These are phyloP conservation scores for Pseudois nayaur DNA, from an alignment of 2,113 vertebrate species.

Conservation along the genomic window DNA sequence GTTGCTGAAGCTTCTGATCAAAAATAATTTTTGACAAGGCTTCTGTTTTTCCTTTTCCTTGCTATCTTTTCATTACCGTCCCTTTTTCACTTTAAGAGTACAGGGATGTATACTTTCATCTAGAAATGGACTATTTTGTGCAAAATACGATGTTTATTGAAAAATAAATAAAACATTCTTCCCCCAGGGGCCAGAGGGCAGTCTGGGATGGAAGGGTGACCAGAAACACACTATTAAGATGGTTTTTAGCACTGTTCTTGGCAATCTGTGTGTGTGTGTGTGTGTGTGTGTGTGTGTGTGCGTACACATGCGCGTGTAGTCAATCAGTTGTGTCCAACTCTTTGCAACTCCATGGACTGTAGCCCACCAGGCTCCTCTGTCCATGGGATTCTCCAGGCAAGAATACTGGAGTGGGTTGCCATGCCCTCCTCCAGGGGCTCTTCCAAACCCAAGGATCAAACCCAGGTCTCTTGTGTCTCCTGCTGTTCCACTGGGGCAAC, in stretches of 20 bases:
- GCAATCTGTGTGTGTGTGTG: background rate
- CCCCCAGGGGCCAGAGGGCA: background rate
- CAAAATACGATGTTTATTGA: background rate
- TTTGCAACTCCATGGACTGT: background rate
- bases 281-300: background rate
- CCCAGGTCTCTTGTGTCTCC: background rate
- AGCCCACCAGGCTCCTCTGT: background rate
- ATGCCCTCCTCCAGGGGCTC: background rate
- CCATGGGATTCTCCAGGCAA: background rate
- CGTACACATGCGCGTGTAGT: fast-evolving
- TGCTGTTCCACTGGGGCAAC: background rate
- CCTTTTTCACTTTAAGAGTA: background rate
- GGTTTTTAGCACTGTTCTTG: background rate
- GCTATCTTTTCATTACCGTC: background rate
- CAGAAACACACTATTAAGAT: fast-evolving
- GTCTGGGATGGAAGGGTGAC: background rate
- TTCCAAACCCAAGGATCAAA: background rate
- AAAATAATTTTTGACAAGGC: background rate
- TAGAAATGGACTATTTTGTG: background rate
- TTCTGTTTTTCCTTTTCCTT: background rate
- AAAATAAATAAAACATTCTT: background rate
- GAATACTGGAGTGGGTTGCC: background rate
- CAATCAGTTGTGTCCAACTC: background rate
- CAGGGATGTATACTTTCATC: background rate
- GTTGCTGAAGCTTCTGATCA: background rate